Base-by-base conservation (phyloP, 92 coral and sea anemone species). In the Metridium senile region DNA sequence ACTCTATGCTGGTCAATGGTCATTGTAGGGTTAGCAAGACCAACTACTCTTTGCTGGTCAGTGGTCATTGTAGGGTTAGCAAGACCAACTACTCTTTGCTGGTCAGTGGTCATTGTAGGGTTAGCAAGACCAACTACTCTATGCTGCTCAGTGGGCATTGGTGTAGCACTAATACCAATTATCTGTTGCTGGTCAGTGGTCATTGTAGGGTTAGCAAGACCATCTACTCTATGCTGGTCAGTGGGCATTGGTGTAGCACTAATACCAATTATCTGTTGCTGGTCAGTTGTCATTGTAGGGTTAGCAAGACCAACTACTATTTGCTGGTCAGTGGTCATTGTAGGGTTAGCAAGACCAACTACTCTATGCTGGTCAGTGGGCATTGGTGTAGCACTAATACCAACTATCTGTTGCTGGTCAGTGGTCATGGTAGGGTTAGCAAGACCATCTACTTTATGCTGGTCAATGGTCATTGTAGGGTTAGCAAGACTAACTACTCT, bases 261-360 rank as follows among this genome's bases (percentile, higher is more conserved):
- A 33, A 51, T 54, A 25, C 23, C 25, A 4, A 72, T 1, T 35
- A 56, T 13, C 9, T 22, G 32, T n/a, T 68, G 74, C 20, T 68
- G 74, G 28, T 68, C 74, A 68, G 61, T 54, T 20, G 26, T n/a
- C 1, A 1, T 28, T 19, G 69, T 3, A 26, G 20, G 26, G 31
- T 32, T 19, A 9, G 69, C 11, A 63, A 18, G 22, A 13, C 69
- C 31, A 19, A 26, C 49, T 32, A 13, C 4, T 26, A 2, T 3
- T 66, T 66, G 72, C 35, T 71, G 11, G 27, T 26, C 61, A 39
- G 76, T 66, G 33, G 34, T n/a, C n/a, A n/a, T n/a, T n/a, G n/a
- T n/a, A 4, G 69, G 22, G 19, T n/a, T 3, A 27, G 43, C 11
- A n/a, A 13, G 8, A 20, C 32, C 30, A 6, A 68, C 20, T 2